Conservation (phyloP, 1,140 invertebrate species). For the Atta colombica region DNA sequence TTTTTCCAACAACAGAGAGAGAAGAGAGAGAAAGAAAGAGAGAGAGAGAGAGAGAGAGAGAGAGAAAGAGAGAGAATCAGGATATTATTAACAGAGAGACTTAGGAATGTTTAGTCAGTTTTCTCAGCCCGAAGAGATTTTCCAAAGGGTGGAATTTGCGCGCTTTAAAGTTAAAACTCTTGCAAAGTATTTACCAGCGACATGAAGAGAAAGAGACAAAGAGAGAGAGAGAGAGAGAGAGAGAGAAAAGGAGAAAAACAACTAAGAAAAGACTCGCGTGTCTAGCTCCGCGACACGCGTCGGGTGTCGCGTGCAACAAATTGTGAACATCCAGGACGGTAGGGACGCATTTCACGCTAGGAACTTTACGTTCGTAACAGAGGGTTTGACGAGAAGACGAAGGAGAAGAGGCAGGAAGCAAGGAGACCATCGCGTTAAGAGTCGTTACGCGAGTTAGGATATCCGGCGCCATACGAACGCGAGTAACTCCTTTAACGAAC, state of each 20-base stretch:
- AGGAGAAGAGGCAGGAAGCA: neutral
- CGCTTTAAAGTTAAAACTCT: constrained; percentile 12
- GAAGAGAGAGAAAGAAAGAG: neutral
- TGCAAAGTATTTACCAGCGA: neutral
- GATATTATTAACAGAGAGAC: constrained; percentile 3
- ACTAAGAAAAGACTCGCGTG: constrained; percentile 41
- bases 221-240: neutral
- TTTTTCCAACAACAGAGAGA: neutral
- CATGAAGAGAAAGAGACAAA: neutral
- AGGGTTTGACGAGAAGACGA: neutral
- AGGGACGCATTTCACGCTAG: constrained; percentile 55
- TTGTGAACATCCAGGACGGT: constrained; percentile 58
- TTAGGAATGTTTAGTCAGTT: constrained; percentile 3
- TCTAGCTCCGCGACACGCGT: constrained; percentile 65
- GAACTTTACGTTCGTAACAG: constrained; percentile 65
- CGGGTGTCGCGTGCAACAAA: constrained; percentile 62
- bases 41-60: neutral
- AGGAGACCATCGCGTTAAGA: constrained; percentile 72
- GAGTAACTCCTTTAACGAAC: constrained; percentile 75
- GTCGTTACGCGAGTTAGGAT: constrained; percentile 76
- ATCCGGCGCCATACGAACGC: constrained; percentile 72
- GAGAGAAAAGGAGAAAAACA: neutral
- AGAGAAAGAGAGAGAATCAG: neutral
- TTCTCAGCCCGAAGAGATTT: constrained; percentile 7
- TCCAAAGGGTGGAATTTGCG: neutral